Percentiles rank a stretch among this genome's conserved stretches.
Evolutionary conservation across 2,888 invertebrate species (phyloP).

Genomic region (Beris morrisii): DNA sequence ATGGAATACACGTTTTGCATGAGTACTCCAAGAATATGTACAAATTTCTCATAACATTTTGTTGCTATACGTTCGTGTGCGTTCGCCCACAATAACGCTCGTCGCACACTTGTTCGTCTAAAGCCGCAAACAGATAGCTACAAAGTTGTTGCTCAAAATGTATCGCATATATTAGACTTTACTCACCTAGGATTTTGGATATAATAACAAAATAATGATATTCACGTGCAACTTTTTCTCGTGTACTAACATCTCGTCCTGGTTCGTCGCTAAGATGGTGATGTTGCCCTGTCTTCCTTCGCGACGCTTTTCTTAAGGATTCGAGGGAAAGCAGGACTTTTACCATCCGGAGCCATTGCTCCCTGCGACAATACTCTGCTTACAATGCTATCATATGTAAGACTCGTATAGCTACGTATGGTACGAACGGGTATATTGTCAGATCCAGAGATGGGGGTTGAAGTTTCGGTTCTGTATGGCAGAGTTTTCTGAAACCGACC

Average conservation of each 20-base stretch:
- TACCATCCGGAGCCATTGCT: not conserved
- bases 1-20: too few relatives aligned
- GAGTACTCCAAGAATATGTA: too few relatives aligned
- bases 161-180: conserved; percentile 25
- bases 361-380: conserved; percentile 7
- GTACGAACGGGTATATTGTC: not conserved
- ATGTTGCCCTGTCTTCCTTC: not conserved
- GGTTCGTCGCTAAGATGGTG: conserved; percentile 6
- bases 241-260: conserved; percentile 9
- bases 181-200: conserved; percentile 32
- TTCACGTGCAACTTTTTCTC: conserved; percentile 34
- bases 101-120: too few relatives aligned
- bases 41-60: too few relatives aligned
- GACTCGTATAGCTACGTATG: not conserved
- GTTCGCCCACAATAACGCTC: too few relatives aligned
- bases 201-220: conserved; percentile 36
- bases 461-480: not conserved
- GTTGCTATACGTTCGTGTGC: too few relatives aligned
- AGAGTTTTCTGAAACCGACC: conserved; percentile 19
- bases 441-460: too few relatives aligned
- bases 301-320: too few relatives aligned
- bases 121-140: not conserved
- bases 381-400: not conserved
- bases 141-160: conserved; percentile 32
- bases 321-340: too few relatives aligned